Base-by-base conservation (phyloP, 2,888 invertebrate species). In the Synergus itoensis region DNA sequence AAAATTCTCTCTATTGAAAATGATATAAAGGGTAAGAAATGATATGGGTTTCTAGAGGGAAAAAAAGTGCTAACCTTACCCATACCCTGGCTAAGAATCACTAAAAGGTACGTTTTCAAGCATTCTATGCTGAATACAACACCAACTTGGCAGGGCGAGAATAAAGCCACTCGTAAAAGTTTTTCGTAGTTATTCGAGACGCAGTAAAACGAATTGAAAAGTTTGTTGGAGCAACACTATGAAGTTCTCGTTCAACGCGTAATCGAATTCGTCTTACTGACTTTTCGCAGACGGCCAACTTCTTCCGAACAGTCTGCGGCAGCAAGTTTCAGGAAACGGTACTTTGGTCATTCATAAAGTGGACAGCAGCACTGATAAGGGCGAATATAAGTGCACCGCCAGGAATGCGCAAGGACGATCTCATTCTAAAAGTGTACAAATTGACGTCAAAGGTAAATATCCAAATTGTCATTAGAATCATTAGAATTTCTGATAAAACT, bases 321-420 rank as follows among this genome's bases (percentile, higher is more conserved):
- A 98, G 92, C 95, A 96, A 86, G 97, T 97, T 84, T 97, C 97
- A 87, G 94, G 95, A 43, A 97, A 98, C 90, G 98, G 98, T 57
- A 97, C 97, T 12, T 93, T 98, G 84, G 95, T 96, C 79, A 96
- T 98, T 80, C 96, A 96, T 90, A 96, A 96, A 90, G 96, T 98
- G 75, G 97, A 97, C 91, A 94, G 97, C 77, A 94, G 94, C 73
- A 96, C 96, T 88, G 98, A 98, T 91, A 97, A 96, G 12, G 98
- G 98, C 77, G 96, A 96, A 14, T 98, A 98, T 93, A 97, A 97
- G 73, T 98, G 98, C 91, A 96, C 96, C 88, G 98, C 98, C 0
- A 95, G 95, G 83, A 98, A 97, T 92, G 94, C 96, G 84, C 97
- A 97, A 90, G 95, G 96, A 81, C 96, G 96, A 89, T 95, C 96